These are phyloP conservation scores for Microctenopoma steveboyesi DNA, from an alignment of 2,797 vertebrate species.

Conservation along the genomic window DNA sequence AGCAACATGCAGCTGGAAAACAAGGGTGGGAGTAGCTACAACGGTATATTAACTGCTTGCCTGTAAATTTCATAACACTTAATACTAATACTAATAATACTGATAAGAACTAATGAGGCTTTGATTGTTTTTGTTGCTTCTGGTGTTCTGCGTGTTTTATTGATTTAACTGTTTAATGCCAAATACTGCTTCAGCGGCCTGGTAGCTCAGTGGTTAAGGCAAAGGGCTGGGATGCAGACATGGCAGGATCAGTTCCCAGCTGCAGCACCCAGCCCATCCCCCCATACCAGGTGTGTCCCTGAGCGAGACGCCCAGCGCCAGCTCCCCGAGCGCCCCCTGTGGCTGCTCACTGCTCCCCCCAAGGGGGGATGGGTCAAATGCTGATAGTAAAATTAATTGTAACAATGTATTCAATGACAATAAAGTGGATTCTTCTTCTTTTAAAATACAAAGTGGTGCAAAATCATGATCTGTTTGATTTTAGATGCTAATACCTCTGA, in stretches of 20 bases:
- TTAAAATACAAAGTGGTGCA: background rate
- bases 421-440: too few species aligned
- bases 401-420: too few species aligned
- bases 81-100: background rate
- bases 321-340: too few species aligned
- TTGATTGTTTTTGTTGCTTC: background rate
- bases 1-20: slow-evolving; percentile 24
- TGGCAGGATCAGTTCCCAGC: too few species aligned
- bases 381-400: too few species aligned
- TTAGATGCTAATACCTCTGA: background rate
- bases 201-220: too few species aligned
- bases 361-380: too few species aligned
- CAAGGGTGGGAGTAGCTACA: background rate
- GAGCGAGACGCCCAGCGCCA: too few species aligned
- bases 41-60: slow-evolving; percentile 10
- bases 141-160: background rate
- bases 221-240: too few species aligned
- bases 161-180: background rate
- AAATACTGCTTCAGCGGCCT: background rate
- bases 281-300: too few species aligned
- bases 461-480: slow-evolving; percentile 1
- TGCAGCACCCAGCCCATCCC: too few species aligned
- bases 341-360: too few species aligned
- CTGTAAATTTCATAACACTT: slow-evolving; percentile 18
- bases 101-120: slow-evolving; percentile 23